Conservation (phyloP, 2,888 invertebrate species). For the Entomobrya multifasciata region DNA sequence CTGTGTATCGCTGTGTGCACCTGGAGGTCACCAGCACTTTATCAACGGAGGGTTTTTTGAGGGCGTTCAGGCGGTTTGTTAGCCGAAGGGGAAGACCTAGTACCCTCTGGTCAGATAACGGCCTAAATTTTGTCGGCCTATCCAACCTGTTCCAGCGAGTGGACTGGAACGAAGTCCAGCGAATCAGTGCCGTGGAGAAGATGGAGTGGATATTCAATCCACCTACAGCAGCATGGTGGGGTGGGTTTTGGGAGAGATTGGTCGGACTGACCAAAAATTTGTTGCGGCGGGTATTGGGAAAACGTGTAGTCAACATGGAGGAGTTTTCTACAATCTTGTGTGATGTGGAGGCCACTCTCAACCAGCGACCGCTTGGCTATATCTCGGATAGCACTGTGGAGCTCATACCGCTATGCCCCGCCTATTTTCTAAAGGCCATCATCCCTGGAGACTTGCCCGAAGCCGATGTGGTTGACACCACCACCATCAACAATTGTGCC, state of each 20-base stretch:
- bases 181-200: neutral
- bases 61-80: neutral
- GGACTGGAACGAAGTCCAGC: constrained; percentile 81
- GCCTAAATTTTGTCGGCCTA: constrained; percentile 81
- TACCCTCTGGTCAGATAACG: constrained; percentile 78
- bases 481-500: neutral
- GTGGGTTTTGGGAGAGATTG: constrained; percentile 32
- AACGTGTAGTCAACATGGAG: neutral
- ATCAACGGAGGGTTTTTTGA: constrained; percentile 39
- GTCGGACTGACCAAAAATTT: constrained; percentile 10
- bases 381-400: neutral
- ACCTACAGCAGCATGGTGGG: constrained; percentile 52
- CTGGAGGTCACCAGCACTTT: constrained; percentile 76
- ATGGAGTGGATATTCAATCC: constrained; percentile 56
- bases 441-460: neutral
- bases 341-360: constrained; percentile 11
- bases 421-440: neutral
- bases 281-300: constrained; percentile 12
- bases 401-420: neutral
- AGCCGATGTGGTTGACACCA: neutral
- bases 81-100: neutral
- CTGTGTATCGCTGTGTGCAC: constrained; percentile 81
- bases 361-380: constrained; percentile 14
- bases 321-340: constrained; percentile 9
- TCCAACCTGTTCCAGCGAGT: constrained; percentile 82